phyloP scores from a whole-genome alignment of 2,888 invertebrate genomes.

The Epiperipatus broadwayi region DNA sequence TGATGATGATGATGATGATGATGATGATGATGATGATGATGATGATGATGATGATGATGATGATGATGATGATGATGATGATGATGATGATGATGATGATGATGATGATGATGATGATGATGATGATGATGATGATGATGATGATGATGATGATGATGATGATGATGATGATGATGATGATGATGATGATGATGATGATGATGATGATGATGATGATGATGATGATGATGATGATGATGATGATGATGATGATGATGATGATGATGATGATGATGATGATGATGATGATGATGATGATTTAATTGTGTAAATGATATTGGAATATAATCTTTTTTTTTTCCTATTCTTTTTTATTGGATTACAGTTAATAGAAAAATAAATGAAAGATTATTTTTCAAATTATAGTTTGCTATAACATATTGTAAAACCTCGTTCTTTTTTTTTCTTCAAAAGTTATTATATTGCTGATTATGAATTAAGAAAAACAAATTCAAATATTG shows the following conservation, averaged over 20 bases:
- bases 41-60: slow-evolving; percentile 5
- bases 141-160: slow-evolving; percentile 1
- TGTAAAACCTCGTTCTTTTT: no score
- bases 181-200: slow-evolving; percentile 3
- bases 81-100: slow-evolving; percentile 6
- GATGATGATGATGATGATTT: no score
- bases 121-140: slow-evolving; percentile 1
- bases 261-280: slow-evolving; percentile 3
- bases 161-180: slow-evolving; percentile 3
- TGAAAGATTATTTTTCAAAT: no score
- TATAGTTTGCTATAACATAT: no score
- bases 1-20: slow-evolving; percentile 10
- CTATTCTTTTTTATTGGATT: no score
- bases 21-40: slow-evolving; percentile 8
- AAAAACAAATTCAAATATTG: no score
- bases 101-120: slow-evolving; percentile 5
- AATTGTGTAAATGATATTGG: not conserved
- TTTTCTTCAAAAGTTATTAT: no score
- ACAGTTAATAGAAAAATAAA: no score
- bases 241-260: slow-evolving; percentile 3
- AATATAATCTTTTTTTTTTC: no score
- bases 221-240: slow-evolving; percentile 3
- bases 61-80: slow-evolving; percentile 5
- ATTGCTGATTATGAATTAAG: no score
- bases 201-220: slow-evolving; percentile 3